Base-by-base conservation (phyloP, 2,113 vertebrate species). In the Casuarius casuarius region DNA sequence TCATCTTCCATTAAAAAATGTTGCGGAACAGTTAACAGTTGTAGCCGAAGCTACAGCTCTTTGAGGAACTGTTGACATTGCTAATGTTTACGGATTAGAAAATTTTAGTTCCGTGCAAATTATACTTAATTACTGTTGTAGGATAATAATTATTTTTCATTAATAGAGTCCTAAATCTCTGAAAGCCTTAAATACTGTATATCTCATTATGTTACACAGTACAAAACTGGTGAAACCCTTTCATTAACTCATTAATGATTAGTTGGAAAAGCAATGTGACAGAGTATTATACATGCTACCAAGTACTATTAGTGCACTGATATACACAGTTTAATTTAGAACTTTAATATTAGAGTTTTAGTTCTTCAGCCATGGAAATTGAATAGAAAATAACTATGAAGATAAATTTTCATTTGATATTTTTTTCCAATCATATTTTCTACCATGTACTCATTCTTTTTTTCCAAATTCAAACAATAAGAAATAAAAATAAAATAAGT, bases 91-190 rank as follows among this genome's bases (percentile, higher is more conserved):
- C 63, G 46, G 95, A 96, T 96, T 97, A 95, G 72, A 94, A 97
- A 96, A 95, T 81, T 77, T 88, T 96, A 92, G 59, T 96, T 96
- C 95, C 22, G 23, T 89, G 90, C 78, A 97, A 97, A 97, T 97
- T 96, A 96, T 70, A 92, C 71, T 95, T 96, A 97, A 97, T 98
- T 97, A 96, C 75, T 93, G 63, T 94, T 92, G 85, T 94, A 96
- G 90, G 75, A 83, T 97, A 97, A 97, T 96, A 96, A 98, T 97
- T 97, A 96, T 90, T 97, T 97, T 97, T 97, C 95, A 97, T 93
- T 97, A 98, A 97, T 91, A 94, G 92, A 96, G 74, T 38, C 35
- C 78, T 94, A 94, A 94, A 95, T 97, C 96, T 96, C 97, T 94
- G 93, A 90, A 97, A 97, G 89, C 77, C 91, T 97, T 97, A 97